These are phyloP conservation scores for Novumbra hubbsi DNA, from an alignment of 2,797 vertebrate genomes.

Conservation along the genomic window DNA sequence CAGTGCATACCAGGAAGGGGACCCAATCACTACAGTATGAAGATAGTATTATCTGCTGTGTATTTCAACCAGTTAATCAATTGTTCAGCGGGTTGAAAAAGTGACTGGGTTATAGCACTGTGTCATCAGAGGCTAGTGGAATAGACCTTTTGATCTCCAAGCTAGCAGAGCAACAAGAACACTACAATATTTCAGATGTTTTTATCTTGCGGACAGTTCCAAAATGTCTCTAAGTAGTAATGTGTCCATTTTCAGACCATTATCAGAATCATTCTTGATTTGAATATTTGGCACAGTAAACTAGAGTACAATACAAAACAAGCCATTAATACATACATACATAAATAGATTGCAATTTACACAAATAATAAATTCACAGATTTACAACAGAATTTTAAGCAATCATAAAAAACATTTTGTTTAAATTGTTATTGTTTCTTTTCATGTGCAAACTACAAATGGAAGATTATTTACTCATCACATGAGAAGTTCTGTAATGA, in stretches of 20 bases:
- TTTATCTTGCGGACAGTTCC: slow-evolving; percentile 58
- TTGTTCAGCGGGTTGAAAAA: slow-evolving; percentile 56
- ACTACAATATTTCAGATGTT: slow-evolving; percentile 51
- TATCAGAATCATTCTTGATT: slow-evolving; percentile 40
- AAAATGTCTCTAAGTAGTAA: slow-evolving; percentile 48
- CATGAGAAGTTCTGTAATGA: slow-evolving; percentile 21
- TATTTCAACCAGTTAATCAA: slow-evolving; percentile 47
- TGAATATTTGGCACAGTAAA: slow-evolving; percentile 66
- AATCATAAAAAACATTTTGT: slow-evolving; percentile 50
- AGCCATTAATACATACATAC: slow-evolving; percentile 51
- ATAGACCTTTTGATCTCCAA: slow-evolving; percentile 49
- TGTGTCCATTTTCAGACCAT: slow-evolving; percentile 26
- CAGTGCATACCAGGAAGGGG: slow-evolving; percentile 57
- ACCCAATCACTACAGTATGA: slow-evolving; percentile 68
- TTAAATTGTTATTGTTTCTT: slow-evolving; percentile 42
- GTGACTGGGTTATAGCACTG: slow-evolving; percentile 38
- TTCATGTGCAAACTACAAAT: slow-evolving; percentile 57
- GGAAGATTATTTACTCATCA: slow-evolving; percentile 38
- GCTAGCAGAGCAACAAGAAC: slow-evolving; percentile 41
- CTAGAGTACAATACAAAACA: slow-evolving; percentile 57
- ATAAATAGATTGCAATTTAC: slow-evolving; percentile 49
- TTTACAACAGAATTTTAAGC: slow-evolving; percentile 53
- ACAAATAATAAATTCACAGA: slow-evolving; percentile 61
- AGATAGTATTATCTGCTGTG: slow-evolving; percentile 68
- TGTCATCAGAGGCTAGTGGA: slow-evolving; percentile 52